Conservation (phyloP, 2,888 invertebrate species). For the Campoplex nolae region DNA sequence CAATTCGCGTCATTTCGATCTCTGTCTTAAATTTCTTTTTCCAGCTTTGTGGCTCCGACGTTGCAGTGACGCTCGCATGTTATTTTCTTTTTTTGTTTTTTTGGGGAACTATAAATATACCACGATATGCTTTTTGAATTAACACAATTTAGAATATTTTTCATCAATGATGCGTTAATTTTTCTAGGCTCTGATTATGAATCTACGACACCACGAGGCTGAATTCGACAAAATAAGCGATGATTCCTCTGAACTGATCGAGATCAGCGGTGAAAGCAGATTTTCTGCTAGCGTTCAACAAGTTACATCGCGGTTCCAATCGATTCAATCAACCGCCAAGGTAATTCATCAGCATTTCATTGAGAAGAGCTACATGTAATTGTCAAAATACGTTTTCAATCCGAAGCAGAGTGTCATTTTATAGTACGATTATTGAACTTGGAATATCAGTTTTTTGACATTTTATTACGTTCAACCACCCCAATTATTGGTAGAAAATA, state of each 20-base stretch:
- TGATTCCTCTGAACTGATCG: constrained; percentile 93
- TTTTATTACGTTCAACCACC: too few relatives aligned
- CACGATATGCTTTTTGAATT: not conserved
- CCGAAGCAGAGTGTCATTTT: too few relatives aligned
- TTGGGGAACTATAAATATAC: not conserved
- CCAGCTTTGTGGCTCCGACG: constrained; percentile 62
- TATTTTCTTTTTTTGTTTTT: constrained; percentile 2
- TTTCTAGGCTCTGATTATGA: constrained; percentile 90
- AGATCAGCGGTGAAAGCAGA: constrained; percentile 93
- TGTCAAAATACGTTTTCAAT: too few relatives aligned
- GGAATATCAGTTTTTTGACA: too few relatives aligned
- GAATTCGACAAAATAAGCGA: constrained; percentile 95
- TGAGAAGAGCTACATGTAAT: not conserved
- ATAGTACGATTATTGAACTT: too few relatives aligned
- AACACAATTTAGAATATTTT: not conserved
- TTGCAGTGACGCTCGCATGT: constrained; percentile 64
- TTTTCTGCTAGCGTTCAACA: constrained; percentile 96
- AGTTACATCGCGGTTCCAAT: constrained; percentile 95
- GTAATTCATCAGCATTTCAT: constrained; percentile 78
- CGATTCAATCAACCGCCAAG: constrained; percentile 94
- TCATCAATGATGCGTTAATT: constrained; percentile 45
- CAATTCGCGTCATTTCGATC: constrained; percentile 51
- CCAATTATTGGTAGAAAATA: too few relatives aligned
- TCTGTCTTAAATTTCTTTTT: constrained; percentile 54
- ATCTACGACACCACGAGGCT: constrained; percentile 92